phyloP scores from a whole-genome alignment of 1,140 invertebrate genomes.

The Charaxes varanes region DNA sequence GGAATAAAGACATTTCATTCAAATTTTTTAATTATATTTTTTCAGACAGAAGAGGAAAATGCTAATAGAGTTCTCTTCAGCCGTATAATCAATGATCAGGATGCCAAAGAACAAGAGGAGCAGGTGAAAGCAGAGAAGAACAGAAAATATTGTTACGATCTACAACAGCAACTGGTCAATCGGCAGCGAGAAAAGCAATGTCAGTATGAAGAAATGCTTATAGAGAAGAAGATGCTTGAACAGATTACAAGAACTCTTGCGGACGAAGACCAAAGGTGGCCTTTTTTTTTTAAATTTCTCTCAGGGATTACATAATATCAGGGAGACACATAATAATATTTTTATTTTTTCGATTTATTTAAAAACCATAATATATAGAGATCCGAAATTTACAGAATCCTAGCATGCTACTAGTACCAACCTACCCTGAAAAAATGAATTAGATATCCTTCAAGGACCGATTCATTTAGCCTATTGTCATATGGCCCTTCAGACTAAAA shows the following conservation, averaged over 20 bases:
- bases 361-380: too few species aligned
- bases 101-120: conserved; percentile 28
- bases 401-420: too few species aligned
- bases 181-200: conserved; percentile 38
- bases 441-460: too few species aligned
- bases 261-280: conserved; percentile 48
- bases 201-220: conserved; percentile 43
- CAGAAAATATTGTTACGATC: conserved; percentile 30
- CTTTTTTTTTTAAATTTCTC: too few species aligned
- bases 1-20: too few species aligned
- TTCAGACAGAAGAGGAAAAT: conserved; percentile 40
- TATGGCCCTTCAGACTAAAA: background rate
- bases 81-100: conserved; percentile 30
- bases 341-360: too few species aligned
- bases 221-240: conserved; percentile 58
- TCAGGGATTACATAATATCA: too few species aligned
- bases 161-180: conserved; percentile 54
- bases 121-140: conserved; percentile 29
- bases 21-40: background rate
- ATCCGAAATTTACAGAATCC: too few species aligned
- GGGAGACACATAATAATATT: too few species aligned
- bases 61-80: conserved; percentile 31
- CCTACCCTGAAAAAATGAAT: too few species aligned
- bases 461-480: background rate
- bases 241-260: conserved; percentile 45